phyloP scores from a whole-genome alignment of 2,797 vertebrate genomes.

The Columba guinea region DNA sequence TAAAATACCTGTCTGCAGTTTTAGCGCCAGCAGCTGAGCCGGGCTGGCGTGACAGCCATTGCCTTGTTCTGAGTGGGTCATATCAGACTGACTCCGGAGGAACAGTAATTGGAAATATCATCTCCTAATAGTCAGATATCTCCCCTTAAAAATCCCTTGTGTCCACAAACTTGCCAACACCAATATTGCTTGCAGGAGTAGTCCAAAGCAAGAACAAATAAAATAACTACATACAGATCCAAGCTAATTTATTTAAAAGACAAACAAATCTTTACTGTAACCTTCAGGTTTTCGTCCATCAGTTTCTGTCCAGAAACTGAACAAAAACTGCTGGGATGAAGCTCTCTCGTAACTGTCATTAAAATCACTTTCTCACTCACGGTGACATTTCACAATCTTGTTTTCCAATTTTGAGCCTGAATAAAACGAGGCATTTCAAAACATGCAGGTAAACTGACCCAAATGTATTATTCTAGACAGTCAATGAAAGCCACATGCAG shows the following conservation, averaged over 20 bases:
- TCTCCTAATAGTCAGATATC: neutral
- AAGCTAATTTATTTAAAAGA: neutral
- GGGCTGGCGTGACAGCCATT: neutral
- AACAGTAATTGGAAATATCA: neutral
- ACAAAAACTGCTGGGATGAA: accelerated
- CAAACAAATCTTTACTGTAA: neutral
- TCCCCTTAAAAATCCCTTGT: neutral
- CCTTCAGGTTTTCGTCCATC: neutral
- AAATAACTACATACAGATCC: neutral
- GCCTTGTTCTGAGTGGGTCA: neutral
- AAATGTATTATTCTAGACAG: neutral
- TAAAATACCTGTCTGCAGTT: neutral
- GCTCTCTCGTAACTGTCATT: neutral
- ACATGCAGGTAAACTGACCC: neutral
- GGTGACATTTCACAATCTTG: neutral
- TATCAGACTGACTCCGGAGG: neutral
- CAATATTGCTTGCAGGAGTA: neutral
- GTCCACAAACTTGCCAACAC: neutral
- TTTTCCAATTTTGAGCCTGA: neutral
- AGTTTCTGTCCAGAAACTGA: neutral
- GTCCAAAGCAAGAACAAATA: neutral
- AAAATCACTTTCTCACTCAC: neutral
- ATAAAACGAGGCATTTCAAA: neutral
- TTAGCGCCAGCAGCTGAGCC: neutral
- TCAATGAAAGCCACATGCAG: neutral